Conservation (phyloP, 2,797 vertebrate species). For the Sciaenops ocellatus region DNA sequence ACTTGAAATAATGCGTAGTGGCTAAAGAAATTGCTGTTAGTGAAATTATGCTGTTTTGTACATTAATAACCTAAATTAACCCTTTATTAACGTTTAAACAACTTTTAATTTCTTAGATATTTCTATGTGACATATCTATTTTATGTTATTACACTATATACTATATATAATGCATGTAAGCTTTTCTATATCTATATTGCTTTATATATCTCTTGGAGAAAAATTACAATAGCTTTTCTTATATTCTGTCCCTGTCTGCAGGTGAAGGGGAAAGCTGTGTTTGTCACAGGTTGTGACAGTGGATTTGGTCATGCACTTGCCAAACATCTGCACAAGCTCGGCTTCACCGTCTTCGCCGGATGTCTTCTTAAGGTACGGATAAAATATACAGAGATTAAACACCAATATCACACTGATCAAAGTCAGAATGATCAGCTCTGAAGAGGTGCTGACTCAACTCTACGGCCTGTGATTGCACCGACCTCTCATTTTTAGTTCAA, state of each 20-base stretch:
- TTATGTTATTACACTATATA: background rate
- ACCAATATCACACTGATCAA: background rate
- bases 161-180: too few species aligned
- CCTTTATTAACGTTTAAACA: background rate
- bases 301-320: constrained; percentile 91
- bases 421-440: background rate
- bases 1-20: background rate
- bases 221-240: background rate
- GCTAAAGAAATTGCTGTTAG: background rate
- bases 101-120: background rate
- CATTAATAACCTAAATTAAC: background rate
- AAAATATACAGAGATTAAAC: background rate
- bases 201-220: background rate
- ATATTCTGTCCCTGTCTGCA: constrained; percentile 54
- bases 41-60: background rate
- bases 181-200: background rate
- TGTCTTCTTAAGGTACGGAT: constrained; percentile 87
- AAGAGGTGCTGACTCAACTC: background rate
- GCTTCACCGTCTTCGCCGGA: constrained; percentile 91
- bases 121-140: background rate
- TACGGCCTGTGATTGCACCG: background rate
- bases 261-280: constrained; percentile 87
- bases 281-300: constrained; percentile 91
- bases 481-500: background rate
- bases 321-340: constrained; percentile 85